Percentiles rank a stretch among this genome's conserved stretches.
phyloP scores from a whole-genome alignment of 2,797 vertebrate species.

The Poeciliopsis infans region DNA sequence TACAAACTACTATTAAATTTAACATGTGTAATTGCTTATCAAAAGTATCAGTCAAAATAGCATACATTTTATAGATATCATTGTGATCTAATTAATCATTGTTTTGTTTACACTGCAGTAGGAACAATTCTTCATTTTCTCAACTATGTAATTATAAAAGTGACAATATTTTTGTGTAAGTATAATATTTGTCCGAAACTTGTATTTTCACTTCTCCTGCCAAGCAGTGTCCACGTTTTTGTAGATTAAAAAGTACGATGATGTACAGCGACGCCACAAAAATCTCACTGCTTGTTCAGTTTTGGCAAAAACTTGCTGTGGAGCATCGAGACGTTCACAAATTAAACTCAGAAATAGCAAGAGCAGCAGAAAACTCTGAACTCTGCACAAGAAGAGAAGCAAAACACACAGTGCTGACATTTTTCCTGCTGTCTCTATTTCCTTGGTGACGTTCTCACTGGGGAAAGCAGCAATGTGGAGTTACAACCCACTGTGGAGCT shows the following conservation, averaged over 20 bases:
- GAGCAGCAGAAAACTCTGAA: not conserved
- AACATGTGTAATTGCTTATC: not conserved
- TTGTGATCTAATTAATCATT: not conserved
- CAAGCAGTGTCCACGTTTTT: not conserved
- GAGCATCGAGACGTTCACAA: not conserved
- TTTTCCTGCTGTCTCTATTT: constrained; percentile 43
- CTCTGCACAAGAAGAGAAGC: not conserved
- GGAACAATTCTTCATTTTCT: not conserved
- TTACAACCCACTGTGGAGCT: constrained; percentile 66
- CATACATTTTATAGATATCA: not conserved
- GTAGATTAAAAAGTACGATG: not conserved
- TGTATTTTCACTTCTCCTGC: not conserved
- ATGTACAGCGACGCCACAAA: not conserved
- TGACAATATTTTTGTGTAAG: not conserved
- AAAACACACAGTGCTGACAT: constrained; percentile 13
- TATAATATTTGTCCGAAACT: not conserved
- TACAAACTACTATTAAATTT: not conserved
- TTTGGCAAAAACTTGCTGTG: not conserved
- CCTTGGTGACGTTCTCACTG: constrained; percentile 54
- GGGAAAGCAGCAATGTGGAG: constrained; percentile 56
- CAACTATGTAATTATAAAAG: not conserved
- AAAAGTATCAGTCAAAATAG: not conserved
- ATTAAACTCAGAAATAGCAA: not conserved
- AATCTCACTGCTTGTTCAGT: not conserved
- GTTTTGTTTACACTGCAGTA: not conserved